Conservation (phyloP, 1,140 invertebrate genomes). For the Drosophila bocki region DNA sequence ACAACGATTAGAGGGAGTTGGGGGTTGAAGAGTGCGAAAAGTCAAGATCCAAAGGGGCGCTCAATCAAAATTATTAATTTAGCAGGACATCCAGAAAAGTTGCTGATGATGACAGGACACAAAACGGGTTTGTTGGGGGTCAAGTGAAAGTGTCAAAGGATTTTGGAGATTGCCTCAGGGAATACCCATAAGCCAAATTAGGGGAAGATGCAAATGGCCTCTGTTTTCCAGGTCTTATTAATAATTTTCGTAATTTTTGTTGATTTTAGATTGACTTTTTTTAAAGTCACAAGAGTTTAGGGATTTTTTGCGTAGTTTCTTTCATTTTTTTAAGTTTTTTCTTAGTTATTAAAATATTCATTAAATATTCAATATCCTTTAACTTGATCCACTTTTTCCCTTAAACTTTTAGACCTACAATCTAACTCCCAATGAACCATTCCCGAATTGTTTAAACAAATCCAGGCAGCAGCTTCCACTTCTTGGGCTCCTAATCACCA, state of each 20-base stretch:
- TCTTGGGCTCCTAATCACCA: conserved; percentile 68
- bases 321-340: neutral
- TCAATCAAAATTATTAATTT: conserved; percentile 70
- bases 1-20: conserved; percentile 34
- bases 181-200: conserved; percentile 21
- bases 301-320: neutral
- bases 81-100: conserved; percentile 39
- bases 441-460: conserved; percentile 54
- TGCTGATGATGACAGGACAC: conserved; percentile 33
- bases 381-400: no score
- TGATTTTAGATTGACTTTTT: neutral
- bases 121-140: conserved; percentile 10
- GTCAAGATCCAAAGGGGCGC: conserved; percentile 20
- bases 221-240: neutral
- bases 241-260: neutral
- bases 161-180: neutral
- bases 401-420: neutral
- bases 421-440: conserved; percentile 9
- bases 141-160: conserved; percentile 13
- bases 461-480: conserved; percentile 3
- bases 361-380: no score
- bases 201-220: neutral
- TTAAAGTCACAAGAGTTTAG: no score
- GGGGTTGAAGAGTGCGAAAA: neutral
- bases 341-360: no score